Evolutionary conservation across 2,888 invertebrate genomes (phyloP).

Genomic region (Mantis religiosa): DNA sequence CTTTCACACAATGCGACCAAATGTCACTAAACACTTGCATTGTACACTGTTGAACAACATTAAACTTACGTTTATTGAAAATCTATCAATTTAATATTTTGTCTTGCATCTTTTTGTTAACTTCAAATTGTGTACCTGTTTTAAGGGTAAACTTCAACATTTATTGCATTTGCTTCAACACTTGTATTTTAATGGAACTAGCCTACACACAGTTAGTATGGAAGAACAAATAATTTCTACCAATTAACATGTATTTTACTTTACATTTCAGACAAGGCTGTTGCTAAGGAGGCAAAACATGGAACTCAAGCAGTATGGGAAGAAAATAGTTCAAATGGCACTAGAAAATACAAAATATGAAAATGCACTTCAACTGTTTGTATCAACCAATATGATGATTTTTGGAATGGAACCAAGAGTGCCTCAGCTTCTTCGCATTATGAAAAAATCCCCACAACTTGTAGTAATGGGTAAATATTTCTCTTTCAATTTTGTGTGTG

Average conservation of each 20-base stretch:
- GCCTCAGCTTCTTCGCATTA: constrained; percentile 56
- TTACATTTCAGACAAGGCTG: constrained; percentile 30
- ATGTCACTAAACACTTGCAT: too few species aligned
- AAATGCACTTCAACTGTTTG: constrained; percentile 59
- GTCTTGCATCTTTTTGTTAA: too few species aligned
- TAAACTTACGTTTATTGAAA: too few species aligned
- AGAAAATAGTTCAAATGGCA: constrained; percentile 61
- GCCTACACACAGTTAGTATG: too few species aligned
- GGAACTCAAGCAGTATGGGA: constrained; percentile 63
- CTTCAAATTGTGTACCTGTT: too few species aligned
- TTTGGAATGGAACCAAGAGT: constrained; percentile 66
- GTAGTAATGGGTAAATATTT: constrained; percentile 58
- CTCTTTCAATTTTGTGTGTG: not conserved
- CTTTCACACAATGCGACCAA: too few species aligned
- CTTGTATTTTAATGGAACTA: too few species aligned
- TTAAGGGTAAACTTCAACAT: not conserved
- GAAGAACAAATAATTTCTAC: too few species aligned
- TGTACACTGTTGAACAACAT: too few species aligned
- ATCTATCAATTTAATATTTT: too few species aligned
- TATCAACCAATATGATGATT: constrained; percentile 60
- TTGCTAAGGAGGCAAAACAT: constrained; percentile 62
- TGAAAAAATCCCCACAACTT: constrained; percentile 67
- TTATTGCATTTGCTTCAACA: not conserved
- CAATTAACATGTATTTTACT: too few species aligned
- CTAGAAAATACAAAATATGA: constrained; percentile 65